Base-by-base conservation (phyloP, 2,113 vertebrate genomes). In the Pangasianodon gigas region DNA sequence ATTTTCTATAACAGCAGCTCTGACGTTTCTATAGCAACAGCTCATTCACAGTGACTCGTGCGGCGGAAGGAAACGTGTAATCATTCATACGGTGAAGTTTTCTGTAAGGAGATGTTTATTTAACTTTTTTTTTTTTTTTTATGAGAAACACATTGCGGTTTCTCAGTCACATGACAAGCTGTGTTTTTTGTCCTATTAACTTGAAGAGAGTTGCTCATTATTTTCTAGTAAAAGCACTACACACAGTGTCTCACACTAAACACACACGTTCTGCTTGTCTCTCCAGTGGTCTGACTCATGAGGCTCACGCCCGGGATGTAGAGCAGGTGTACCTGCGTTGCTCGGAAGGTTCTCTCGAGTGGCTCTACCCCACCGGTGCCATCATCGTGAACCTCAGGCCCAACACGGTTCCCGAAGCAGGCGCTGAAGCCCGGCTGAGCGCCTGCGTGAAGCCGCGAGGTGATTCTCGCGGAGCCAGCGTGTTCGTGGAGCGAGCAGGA, bases 321-420 rank as follows among this genome's bases (percentile, higher is more conserved):
- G 98, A 98, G 92, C 98, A 99, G 96, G 96, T 99, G 91, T 99
- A 99, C 93, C 97, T 99, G 58, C 98, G 98, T 89, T 99, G 98
- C 90, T 96, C 98, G 0, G 96, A 97, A 88, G 98, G 98, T 1
- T 95, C 96, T 0, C 95, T 99, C 85, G 97, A 99, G 93, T 99
- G 98, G 98, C 96, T 99, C 93, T 99, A 99, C 94, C 98, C 98
- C 29, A 98, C 97, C 0, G 98, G 98, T 13, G 98, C 98, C 0
- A 95, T 99, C 85, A 97, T 98, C 0, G 93, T 99, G 93, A 98
- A 99, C 95, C 95, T 99, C 85, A 93, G 97, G 6, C 97, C 97
- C 91, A 99, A 99, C 93, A 96, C 95, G 44, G 94, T 95, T 86
- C 91, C 95, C 8, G 93, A 95, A 0, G 77, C 92, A 0, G 91